Evolutionary conservation across 2,113 vertebrate species (phyloP), one percentile per base, ranked within the genome.

Genomic region (Toxotes jaculatrix): DNA sequence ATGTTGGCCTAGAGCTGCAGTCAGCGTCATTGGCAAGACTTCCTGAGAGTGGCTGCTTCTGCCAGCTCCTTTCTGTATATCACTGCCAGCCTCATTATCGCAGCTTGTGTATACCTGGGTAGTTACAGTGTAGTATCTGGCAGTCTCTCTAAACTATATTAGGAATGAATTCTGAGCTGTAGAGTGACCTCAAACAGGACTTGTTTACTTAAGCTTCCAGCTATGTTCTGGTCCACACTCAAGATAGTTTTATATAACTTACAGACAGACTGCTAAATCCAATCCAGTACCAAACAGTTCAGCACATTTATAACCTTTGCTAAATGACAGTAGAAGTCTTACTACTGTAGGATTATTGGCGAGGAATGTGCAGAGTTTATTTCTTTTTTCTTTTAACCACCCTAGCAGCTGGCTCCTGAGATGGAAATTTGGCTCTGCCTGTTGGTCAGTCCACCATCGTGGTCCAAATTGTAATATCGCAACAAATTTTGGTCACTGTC

Each of bases 1-100:
- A 93, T 94, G 90, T 87, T 72, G 65, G 86, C 82, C 86, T n/a
- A 42, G 72, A 87, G 74, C 73, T 68, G 73, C 82, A 78, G 72
- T 77, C 84, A 45, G 82, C 70, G 77, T 70, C 84, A 85, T 74
- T 92, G 86, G 86, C 88, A 79, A 16, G 77, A 42, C 70, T 87
- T 62, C 75, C 74, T 82, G 8, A 61, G 86, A 88, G 67, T 36
- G 45, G 51, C 76, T 79, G 32, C 64, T 23, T 13, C 77, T 91
- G 89, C 87, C 90, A 87, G 84, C 79, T 85, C 21, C 27, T 80
- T 51, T 83, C 82, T 85, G 74, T 88, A 74, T 68, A 85, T 86
- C 78, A 82, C 74, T 68, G 82, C 90, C 84, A 91, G 83, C 45
- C 86, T 88, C 47, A 87, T 93, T 91, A 88, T 86, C 11, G 16